Percentiles rank a stretch among this genome's conserved stretches.
phyloP scores from a whole-genome alignment of 2,888 invertebrate genomes.

The Trichopoda pennipes region DNA sequence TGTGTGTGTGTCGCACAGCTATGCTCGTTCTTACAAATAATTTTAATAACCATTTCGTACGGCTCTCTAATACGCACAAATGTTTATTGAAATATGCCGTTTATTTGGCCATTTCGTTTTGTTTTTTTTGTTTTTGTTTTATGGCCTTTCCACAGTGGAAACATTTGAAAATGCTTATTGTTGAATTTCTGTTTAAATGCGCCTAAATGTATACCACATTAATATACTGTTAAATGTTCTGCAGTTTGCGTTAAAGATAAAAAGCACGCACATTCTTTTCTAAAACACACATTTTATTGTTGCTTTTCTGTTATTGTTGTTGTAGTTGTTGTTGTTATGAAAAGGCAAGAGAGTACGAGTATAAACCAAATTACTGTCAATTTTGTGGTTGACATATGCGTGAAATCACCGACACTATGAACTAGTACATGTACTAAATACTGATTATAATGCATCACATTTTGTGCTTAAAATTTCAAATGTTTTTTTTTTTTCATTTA shows the following conservation, averaged over 20 bases:
- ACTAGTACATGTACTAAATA: slow-evolving; percentile 62
- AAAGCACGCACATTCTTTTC: slow-evolving; percentile 23
- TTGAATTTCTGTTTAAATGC: slow-evolving; percentile 39
- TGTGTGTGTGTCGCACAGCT: not conserved
- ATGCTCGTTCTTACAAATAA: slow-evolving; percentile 11
- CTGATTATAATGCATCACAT: slow-evolving; percentile 63
- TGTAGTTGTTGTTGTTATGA: not conserved
- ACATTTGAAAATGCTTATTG: not conserved
- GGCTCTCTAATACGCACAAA: not conserved
- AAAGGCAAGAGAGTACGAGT: slow-evolving; percentile 32
- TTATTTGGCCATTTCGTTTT: slow-evolving; percentile 19
- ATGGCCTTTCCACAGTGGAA: not conserved
- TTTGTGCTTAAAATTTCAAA: slow-evolving; percentile 7
- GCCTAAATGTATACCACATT: slow-evolving; percentile 62
- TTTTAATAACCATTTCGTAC: slow-evolving; percentile 52
- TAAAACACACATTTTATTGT: slow-evolving; percentile 5
- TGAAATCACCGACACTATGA: slow-evolving; percentile 66
- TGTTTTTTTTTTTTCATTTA: too few species aligned
- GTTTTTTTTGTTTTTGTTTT: not conserved
- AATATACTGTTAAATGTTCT: slow-evolving; percentile 64
- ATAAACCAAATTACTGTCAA: slow-evolving; percentile 68
- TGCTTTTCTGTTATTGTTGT: slow-evolving; percentile 7
- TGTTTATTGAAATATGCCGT: slow-evolving; percentile 24
- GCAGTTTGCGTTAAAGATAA: slow-evolving; percentile 59
- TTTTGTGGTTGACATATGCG: slow-evolving; percentile 69